A percentile compares a stretch with the other conserved stretches of the same genome.
Conservation (phyloP, 2,113 vertebrate species). For the Pycnonotus jocosus region DNA sequence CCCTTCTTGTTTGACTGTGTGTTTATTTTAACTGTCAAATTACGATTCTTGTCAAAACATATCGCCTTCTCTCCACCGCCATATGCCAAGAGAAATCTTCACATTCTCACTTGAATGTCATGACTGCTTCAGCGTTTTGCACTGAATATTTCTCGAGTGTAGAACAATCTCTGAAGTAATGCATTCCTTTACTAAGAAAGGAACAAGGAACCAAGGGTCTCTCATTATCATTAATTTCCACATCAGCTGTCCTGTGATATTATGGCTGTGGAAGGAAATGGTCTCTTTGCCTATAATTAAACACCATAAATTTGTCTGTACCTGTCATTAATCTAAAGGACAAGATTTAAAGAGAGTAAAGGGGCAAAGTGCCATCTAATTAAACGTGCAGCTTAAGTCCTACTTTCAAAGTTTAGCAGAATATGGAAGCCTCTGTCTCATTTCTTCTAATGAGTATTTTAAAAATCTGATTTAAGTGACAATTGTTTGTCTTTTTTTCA, state of each 20-base stretch:
- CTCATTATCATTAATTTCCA: not conserved
- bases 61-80: not conserved
- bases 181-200: not conserved
- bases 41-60: conserved; percentile 14
- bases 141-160: not conserved
- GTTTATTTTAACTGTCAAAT: conserved; percentile 58
- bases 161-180: not conserved
- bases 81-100: not conserved
- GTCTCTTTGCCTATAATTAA: not conserved
- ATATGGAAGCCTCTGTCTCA: not conserved
- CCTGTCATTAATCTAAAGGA: not conserved
- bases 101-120: conserved; percentile 10
- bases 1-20: conserved; percentile 17
- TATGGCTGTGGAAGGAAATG: not conserved
- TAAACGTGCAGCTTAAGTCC: not conserved
- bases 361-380: not conserved
- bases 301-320: not conserved
- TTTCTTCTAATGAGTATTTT: not conserved
- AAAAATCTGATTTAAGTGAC: not conserved
- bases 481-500: not conserved
- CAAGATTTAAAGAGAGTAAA: not conserved
- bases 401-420: not conserved
- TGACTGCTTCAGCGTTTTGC: conserved; percentile 24
- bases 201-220: not conserved
- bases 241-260: not conserved